Conservation (phyloP, 2,797 vertebrate genomes). For the Myotis findleyi region DNA sequence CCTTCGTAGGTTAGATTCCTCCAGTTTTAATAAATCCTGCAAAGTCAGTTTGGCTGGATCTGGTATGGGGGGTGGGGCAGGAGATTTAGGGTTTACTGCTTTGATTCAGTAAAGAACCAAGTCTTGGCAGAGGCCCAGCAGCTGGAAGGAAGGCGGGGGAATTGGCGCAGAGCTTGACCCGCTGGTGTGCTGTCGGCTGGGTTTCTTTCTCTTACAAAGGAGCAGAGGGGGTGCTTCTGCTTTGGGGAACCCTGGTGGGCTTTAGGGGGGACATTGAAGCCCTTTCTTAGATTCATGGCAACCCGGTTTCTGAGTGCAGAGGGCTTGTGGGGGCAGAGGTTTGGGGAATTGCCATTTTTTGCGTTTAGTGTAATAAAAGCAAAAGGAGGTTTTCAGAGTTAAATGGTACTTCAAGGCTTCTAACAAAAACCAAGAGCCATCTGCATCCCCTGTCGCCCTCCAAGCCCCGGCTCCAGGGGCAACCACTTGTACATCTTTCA, state of each 20-base stretch:
- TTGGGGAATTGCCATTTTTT: neutral
- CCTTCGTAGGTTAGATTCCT: slow-evolving; percentile 60
- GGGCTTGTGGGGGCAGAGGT: neutral
- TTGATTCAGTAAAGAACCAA: slow-evolving; percentile 69
- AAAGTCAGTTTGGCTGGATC: slow-evolving; percentile 74
- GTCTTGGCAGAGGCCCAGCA: slow-evolving; percentile 68
- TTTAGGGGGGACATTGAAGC: neutral
- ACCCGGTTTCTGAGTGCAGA: neutral
- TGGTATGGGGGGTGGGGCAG: slow-evolving; percentile 65
- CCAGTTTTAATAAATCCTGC: slow-evolving; percentile 82
- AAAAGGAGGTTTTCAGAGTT: neutral
- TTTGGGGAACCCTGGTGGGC: neutral
- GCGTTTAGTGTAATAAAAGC: neutral
- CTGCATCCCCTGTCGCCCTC: no score
- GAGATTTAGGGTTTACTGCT: slow-evolving; percentile 75
- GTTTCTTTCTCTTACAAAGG: neutral
- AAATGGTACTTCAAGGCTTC: neutral
- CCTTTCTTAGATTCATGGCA: neutral
- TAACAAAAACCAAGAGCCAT: neutral
- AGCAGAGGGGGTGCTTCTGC: neutral
- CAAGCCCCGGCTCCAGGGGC: neutral
- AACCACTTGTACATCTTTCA: neutral
- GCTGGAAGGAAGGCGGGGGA: neutral
- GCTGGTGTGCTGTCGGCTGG: neutral
- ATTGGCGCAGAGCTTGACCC: neutral